These are phyloP conservation scores for Aricia artaxerxes DNA, from an alignment of 2,888 invertebrate species.

Conservation along the genomic window DNA sequence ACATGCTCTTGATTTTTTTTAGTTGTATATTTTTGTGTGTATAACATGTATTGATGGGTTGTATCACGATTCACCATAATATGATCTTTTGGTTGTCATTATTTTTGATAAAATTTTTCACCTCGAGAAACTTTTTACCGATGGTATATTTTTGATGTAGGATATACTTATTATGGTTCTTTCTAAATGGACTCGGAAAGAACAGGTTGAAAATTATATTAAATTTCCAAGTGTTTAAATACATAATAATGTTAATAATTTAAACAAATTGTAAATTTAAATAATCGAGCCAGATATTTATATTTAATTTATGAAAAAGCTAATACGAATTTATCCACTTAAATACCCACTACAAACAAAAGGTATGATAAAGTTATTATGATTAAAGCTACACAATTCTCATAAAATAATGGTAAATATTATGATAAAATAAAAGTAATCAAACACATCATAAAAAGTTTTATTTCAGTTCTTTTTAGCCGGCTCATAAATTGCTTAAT, in stretches of 20 bases:
- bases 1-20: slow-evolving; percentile 41
- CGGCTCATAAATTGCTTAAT: slow-evolving; percentile 27
- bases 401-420: slow-evolving; percentile 20
- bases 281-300: background rate
- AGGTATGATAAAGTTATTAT: slow-evolving; percentile 4
- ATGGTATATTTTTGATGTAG: no score
- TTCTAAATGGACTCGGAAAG: no score
- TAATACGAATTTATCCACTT: background rate
- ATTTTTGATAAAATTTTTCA: no score
- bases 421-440: slow-evolving; percentile 26
- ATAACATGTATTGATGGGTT: background rate
- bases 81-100: no score
- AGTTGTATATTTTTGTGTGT: background rate
- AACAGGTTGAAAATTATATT: background rate
- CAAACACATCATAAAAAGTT: slow-evolving; percentile 23
- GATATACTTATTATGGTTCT: no score
- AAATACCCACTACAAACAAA: background rate
- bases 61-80: background rate
- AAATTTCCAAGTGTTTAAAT: background rate
- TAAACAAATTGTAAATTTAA: background rate
- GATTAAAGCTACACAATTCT: slow-evolving; percentile 5
- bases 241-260: background rate
- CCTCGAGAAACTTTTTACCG: no score
- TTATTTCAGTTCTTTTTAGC: slow-evolving; percentile 27
- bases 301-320: background rate